Evolutionary conservation across 1,140 invertebrate species (phyloP).

Genomic region (Apocrypta bakeri): DNA sequence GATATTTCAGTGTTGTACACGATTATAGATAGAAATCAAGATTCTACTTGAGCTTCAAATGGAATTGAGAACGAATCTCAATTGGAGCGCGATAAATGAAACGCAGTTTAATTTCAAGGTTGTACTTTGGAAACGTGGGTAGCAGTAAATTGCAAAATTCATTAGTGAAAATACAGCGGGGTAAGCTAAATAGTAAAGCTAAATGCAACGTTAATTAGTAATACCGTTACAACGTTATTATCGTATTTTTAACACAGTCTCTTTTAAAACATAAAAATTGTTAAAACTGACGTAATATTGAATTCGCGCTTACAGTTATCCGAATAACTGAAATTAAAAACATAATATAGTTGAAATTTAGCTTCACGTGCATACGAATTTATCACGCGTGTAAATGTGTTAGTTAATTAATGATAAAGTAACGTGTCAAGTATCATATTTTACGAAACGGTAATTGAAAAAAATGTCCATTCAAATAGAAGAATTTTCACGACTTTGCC

Average conservation of each 20-base stretch:
- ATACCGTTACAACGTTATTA: not conserved
- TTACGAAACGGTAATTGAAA: no score
- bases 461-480: no score
- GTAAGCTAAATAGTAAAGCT: not conserved
- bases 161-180: not conserved
- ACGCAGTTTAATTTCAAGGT: not conserved
- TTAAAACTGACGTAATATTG: no score
- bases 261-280: no score
- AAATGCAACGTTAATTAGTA: not conserved
- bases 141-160: not conserved
- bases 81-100: not conserved
- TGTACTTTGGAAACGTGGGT: not conserved
- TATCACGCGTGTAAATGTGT: no score
- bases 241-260: not conserved
- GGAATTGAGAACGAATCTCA: not conserved
- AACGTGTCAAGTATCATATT: no score
- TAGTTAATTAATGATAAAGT: no score
- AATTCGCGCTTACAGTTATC: no score
- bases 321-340: no score
- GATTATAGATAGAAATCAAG: not conserved
- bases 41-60: constrained; percentile 1
- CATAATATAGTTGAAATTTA: no score
- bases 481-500: no score
- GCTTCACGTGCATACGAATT: no score
- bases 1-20: constrained; percentile 22